Conservation (phyloP, 2,797 vertebrate species). For the Carapus acus region DNA sequence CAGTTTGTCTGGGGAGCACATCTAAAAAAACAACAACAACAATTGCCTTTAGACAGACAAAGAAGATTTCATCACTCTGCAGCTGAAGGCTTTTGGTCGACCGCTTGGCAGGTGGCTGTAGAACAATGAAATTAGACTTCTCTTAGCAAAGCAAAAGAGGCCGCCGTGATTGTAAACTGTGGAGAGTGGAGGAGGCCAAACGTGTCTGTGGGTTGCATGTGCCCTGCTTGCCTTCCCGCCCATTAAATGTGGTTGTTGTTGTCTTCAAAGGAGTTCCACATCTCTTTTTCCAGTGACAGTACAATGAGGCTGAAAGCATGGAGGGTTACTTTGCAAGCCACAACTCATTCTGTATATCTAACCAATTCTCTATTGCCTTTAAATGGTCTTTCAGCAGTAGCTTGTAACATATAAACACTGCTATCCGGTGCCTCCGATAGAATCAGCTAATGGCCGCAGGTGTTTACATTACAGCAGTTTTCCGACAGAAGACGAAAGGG, state of each 20-base stretch:
- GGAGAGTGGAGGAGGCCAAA: slow-evolving; percentile 43
- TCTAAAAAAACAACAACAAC: slow-evolving; percentile 18
- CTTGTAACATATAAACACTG: slow-evolving; percentile 70
- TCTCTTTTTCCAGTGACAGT: slow-evolving; percentile 55
- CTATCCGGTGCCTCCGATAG: slow-evolving; percentile 67
- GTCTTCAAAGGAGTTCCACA: slow-evolving; percentile 58
- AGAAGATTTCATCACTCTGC: slow-evolving; percentile 35
- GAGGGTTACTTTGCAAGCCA: slow-evolving; percentile 48
- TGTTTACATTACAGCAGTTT: slow-evolving; percentile 71
- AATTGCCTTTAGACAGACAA: slow-evolving; percentile 4
- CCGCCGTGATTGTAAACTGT: slow-evolving; percentile 59
- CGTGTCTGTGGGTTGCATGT: slow-evolving; percentile 54
- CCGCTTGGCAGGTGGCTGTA: slow-evolving; percentile 63
- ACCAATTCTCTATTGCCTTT: slow-evolving; percentile 60
- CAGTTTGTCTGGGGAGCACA: slow-evolving; percentile 33
- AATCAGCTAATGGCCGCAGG: slow-evolving; percentile 71
- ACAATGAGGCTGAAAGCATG: slow-evolving; percentile 47
- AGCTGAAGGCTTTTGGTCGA: slow-evolving; percentile 45
- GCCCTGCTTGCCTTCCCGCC: slow-evolving; percentile 55
- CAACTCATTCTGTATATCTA: slow-evolving; percentile 59
- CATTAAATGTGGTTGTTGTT: slow-evolving; percentile 56
- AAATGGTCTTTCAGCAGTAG: slow-evolving; percentile 68
- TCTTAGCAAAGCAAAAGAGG: slow-evolving; percentile 54
- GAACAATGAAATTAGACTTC: slow-evolving; percentile 65
- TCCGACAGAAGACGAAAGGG: slow-evolving; percentile 64